Base-by-base conservation (phyloP, 2,113 vertebrate species). In the Bufo gargarizans region DNA sequence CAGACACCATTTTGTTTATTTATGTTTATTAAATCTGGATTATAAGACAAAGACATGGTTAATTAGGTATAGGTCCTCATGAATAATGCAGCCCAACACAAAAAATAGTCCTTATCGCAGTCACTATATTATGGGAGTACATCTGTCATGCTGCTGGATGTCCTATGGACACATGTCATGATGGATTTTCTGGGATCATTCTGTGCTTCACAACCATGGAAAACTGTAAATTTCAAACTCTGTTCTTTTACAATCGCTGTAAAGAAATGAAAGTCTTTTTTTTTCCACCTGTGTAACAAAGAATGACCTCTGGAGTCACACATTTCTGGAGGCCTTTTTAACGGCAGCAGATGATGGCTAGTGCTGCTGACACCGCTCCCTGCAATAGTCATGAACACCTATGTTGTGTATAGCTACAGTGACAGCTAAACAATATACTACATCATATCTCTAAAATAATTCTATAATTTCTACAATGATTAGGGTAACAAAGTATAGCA, bases 251-350 rank as follows among this genome's bases (percentile, higher is more conserved):
- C 47, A 17, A 69, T 33, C 17, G 8, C 43, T 82, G 61, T 22
- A n/a, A 7, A 69, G 12, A n/a, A 61, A 50, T 19, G 8, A 84
- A 45, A 74, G 8, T 12, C 16, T 33, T 33, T 33, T 33, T 19
- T 74, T 43, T 74, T 76, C 59, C 53, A 76, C 83, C 83, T 74
- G 53, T 74, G 69, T 74, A 85, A 72, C 67, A 85, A 85, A 85
- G 83, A 76, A 58, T 85, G 83, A 85, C 83, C 83, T 85, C 53
- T 47, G 17, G 53, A 85, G 55, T 43, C 83, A n/a, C 63, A 69
- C 83, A 33, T 74, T 85, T 58, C 83, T 85, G 69, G 53, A 85
- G 69, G 69, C 83, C 65, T 56, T 76, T 74, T 59, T 59, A 58
- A 13, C 22, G 19, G 83, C 53, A 74, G 67, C 53, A 16, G 22